phyloP scores from a whole-genome alignment of 2,113 vertebrate genomes.

The Connochaetes taurinus region DNA sequence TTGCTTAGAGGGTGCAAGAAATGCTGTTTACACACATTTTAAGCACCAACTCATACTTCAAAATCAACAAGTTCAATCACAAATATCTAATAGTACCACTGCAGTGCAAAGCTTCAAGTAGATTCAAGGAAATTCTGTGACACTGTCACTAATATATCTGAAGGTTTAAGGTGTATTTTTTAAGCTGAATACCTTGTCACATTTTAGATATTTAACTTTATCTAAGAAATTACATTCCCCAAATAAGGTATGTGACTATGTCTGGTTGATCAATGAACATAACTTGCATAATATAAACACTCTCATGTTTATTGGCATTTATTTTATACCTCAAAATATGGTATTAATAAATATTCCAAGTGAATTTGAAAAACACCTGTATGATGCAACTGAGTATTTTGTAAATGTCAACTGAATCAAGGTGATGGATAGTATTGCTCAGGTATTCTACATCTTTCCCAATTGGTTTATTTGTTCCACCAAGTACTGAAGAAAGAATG shows the following conservation, averaged over 20 bases:
- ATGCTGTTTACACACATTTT: background rate
- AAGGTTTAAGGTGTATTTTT: background rate
- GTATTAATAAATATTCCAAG: background rate
- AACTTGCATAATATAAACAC: background rate
- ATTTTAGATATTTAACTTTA: constrained; percentile 24
- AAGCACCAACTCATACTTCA: background rate
- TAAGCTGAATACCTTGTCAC: background rate
- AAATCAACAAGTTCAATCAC: background rate
- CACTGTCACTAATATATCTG: background rate
- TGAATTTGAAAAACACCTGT: background rate
- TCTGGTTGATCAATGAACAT: background rate
- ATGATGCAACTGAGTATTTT: background rate
- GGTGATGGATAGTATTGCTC: background rate
- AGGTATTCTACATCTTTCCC: background rate
- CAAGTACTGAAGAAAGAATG: background rate
- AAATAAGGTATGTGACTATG: background rate
- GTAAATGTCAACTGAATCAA: background rate
- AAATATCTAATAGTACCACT: background rate
- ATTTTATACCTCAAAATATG: background rate
- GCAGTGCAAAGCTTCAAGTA: background rate
- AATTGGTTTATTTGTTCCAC: background rate
- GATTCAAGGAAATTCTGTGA: background rate
- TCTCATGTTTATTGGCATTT: background rate
- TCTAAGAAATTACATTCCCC: background rate
- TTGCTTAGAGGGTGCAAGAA: background rate